A percentile compares a stretch with the other conserved stretches of the same genome.
phyloP scores from a whole-genome alignment of 2,113 vertebrate genomes.

The Megaceryle maxima region DNA sequence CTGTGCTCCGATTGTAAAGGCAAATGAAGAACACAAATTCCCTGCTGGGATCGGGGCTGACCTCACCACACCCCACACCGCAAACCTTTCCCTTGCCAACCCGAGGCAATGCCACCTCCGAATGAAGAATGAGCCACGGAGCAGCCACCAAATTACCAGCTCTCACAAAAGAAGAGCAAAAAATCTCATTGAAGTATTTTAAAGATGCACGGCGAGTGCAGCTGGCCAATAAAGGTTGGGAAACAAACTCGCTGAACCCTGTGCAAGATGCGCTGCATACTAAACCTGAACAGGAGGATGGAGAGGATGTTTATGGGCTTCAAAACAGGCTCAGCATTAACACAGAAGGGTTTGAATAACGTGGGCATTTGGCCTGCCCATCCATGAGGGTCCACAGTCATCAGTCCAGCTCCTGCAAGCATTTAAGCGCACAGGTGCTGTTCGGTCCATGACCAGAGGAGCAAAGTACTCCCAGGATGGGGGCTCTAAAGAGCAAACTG shows the following conservation, averaged over 20 bases:
- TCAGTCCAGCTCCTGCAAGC: background rate
- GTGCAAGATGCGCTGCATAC: slow-evolving; percentile 50
- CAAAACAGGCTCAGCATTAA: slow-evolving; percentile 47
- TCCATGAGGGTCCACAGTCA: background rate
- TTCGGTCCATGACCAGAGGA: rapidly evolving
- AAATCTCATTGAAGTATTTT: slow-evolving; percentile 68
- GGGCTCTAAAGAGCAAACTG: background rate
- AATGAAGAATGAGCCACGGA: slow-evolving; percentile 83
- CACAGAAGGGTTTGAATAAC: slow-evolving; percentile 32
- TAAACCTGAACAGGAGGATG: slow-evolving; percentile 63
- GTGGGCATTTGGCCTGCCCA: slow-evolving; percentile 23
- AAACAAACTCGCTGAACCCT: slow-evolving; percentile 77
- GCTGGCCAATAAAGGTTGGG: slow-evolving; percentile 69
- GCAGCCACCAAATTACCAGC: slow-evolving; percentile 80
- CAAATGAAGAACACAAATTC: slow-evolving; percentile 87
- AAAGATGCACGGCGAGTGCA: slow-evolving; percentile 70
- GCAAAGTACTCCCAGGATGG: background rate
- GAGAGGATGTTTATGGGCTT: slow-evolving; percentile 64
- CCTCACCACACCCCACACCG: slow-evolving; percentile 78
- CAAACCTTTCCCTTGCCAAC: slow-evolving; percentile 82
- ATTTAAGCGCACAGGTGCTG: rapidly evolving
- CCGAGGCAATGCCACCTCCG: slow-evolving; percentile 78
- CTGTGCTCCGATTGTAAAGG: slow-evolving; percentile 80
- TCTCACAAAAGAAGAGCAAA: slow-evolving; percentile 42
- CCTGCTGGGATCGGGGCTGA: slow-evolving; percentile 79